A percentile compares a stretch with the other conserved stretches of the same genome.
phyloP scores from a whole-genome alignment of 2,888 invertebrate genomes.

The Oscheius sp. region DNA sequence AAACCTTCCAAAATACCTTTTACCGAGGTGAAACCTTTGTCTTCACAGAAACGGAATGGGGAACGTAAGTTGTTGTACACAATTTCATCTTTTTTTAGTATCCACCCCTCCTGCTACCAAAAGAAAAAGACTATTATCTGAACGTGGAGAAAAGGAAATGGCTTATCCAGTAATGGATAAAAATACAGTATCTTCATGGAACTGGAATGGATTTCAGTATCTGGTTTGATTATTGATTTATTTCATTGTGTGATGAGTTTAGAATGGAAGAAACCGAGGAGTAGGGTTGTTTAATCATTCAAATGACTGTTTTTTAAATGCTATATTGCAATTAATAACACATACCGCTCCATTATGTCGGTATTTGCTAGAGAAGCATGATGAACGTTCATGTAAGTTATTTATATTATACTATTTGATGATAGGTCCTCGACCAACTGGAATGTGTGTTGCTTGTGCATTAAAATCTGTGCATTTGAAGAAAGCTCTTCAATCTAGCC shows the following conservation, averaged over 20 bases:
- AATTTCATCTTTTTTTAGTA: background rate
- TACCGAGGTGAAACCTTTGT: background rate
- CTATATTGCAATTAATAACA: conserved; percentile 57
- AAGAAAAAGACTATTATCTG: conserved; percentile 54
- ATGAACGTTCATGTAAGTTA: background rate
- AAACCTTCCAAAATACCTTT: conserved; percentile 17
- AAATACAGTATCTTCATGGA: conserved; percentile 34
- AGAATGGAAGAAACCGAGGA: conserved; percentile 29
- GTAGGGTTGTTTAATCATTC: conserved; percentile 51
- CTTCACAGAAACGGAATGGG: background rate
- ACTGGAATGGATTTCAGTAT: conserved; percentile 39
- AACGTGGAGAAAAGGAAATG: conserved; percentile 50
- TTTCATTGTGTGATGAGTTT: background rate
- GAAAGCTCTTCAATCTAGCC: background rate
- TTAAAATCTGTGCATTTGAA: conserved; percentile 21
- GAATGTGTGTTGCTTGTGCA: conserved; percentile 31
- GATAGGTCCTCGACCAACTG: conserved; percentile 28
- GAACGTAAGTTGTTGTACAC: background rate
- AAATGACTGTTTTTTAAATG: conserved; percentile 64
- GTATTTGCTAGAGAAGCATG: conserved; percentile 43
- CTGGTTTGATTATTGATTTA: conserved; percentile 30
- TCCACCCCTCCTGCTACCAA: conserved; percentile 10
- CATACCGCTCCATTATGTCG: conserved; percentile 59
- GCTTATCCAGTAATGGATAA: conserved; percentile 52
- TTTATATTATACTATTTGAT: background rate